phyloP scores from a whole-genome alignment of 2,113 vertebrate genomes.

The Symphodus melops region DNA sequence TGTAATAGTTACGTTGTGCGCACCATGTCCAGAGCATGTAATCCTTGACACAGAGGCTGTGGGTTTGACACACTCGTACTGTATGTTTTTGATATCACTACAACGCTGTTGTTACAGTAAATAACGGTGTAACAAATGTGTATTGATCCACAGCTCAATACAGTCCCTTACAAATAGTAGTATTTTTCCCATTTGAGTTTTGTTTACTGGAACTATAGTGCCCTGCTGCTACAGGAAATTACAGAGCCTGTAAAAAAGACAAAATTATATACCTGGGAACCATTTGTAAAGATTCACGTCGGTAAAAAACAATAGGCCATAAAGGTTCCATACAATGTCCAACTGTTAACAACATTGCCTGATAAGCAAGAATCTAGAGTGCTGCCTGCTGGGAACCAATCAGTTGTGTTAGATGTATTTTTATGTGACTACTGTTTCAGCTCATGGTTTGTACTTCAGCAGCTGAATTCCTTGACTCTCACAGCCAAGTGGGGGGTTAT shows the following conservation, averaged over 20 bases:
- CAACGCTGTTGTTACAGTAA: no score
- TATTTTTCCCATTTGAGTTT: background rate
- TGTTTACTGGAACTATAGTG: no score
- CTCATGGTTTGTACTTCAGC: constrained; percentile 3
- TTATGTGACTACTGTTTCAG: background rate
- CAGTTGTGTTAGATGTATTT: background rate
- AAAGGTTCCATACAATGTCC: background rate
- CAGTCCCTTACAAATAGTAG: no score
- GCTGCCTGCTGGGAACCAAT: background rate
- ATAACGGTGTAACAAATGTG: no score
- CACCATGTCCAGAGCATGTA: no score
- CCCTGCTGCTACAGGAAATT: background rate
- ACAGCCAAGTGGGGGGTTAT: constrained; percentile 32
- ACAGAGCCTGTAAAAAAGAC: background rate
- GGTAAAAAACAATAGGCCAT: background rate
- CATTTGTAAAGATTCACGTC: no score
- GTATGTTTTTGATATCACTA: background rate
- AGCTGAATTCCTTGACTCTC: background rate
- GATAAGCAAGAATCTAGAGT: background rate
- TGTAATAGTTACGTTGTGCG: no score
- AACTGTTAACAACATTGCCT: background rate
- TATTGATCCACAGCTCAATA: background rate
- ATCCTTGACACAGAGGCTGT: no score
- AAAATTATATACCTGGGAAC: no score
- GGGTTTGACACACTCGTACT: background rate